Percentiles rank a stretch among this genome's conserved stretches.
phyloP scores from a whole-genome alignment of 2,113 vertebrate genomes.

The Calypte anna region DNA sequence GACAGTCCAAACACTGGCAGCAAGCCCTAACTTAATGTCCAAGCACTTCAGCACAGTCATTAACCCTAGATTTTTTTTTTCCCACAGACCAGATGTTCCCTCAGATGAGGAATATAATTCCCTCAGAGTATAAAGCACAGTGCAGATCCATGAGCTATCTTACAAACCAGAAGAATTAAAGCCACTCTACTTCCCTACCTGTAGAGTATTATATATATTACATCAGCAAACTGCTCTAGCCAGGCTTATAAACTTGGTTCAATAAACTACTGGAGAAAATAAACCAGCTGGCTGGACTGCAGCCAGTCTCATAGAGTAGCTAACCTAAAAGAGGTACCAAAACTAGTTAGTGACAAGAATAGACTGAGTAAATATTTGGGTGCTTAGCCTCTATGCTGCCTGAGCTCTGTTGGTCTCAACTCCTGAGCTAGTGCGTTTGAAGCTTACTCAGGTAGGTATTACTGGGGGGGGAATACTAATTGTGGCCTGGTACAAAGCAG shows the following conservation, averaged over 20 bases:
- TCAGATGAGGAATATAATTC: background rate
- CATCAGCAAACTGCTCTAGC: background rate
- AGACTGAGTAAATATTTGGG: background rate
- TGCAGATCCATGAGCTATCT: background rate
- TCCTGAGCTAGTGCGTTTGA: background rate
- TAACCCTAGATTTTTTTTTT: background rate
- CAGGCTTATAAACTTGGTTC: background rate
- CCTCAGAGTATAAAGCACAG: background rate
- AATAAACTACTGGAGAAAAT: background rate
- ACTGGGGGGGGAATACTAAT: background rate
- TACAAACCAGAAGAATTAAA: slow-evolving; percentile 31
- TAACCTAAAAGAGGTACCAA: background rate
- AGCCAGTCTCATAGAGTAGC: background rate
- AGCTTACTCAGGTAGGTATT: background rate
- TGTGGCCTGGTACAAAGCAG: background rate
- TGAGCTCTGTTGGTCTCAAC: background rate
- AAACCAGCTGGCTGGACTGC: background rate
- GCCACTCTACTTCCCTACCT: background rate
- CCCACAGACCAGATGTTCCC: background rate
- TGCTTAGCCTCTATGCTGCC: background rate
- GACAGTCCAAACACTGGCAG: background rate
- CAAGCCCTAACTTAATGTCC: background rate
- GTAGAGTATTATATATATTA: background rate
- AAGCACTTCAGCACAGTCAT: background rate
- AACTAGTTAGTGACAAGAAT: background rate